Evolutionary conservation across 1,140 invertebrate genomes (phyloP).

Genomic region (Rhizoglyphus robini): DNA sequence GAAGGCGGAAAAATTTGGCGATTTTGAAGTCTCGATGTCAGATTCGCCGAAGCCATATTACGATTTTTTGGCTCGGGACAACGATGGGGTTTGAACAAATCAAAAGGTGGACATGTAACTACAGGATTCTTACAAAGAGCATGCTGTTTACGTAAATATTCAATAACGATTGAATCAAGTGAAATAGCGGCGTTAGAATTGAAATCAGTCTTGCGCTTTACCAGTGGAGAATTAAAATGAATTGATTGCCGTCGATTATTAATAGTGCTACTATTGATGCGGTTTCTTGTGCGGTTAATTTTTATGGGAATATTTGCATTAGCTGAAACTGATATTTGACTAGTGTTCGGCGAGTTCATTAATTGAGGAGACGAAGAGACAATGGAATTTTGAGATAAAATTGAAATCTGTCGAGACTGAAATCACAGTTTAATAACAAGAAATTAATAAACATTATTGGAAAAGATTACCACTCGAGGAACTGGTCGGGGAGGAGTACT

Average conservation of each 20-base stretch:
- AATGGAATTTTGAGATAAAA: conserved; percentile 8
- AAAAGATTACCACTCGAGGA: conserved; percentile 11
- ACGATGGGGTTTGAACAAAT: conserved; percentile 33
- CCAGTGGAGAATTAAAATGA: conserved; percentile 26
- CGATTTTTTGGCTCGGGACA: conserved; percentile 29
- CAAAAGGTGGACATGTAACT: conserved; percentile 43
- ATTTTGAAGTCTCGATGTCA: conserved; percentile 38
- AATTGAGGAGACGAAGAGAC: background rate
- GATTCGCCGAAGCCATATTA: conserved; percentile 21
- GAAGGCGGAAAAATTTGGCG: conserved; percentile 30
- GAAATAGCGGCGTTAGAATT: conserved; percentile 39
- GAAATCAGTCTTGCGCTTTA: conserved; percentile 19
- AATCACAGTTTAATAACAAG: background rate
- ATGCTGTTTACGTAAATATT: conserved; percentile 83
- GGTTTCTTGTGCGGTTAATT: conserved; percentile 1
- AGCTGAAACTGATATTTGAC: background rate
- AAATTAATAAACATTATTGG: background rate
- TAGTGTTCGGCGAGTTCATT: background rate
- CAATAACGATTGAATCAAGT: conserved; percentile 81
- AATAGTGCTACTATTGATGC: background rate
- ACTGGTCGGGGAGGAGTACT: background rate
- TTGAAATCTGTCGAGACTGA: conserved; percentile 9
- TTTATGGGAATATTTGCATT: conserved; percentile 5
- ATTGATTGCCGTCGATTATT: background rate
- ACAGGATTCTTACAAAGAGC: conserved; percentile 41